Evolutionary conservation across 2,888 invertebrate genomes (phyloP).

Genomic region (Aphidoletes aphidimyza): DNA sequence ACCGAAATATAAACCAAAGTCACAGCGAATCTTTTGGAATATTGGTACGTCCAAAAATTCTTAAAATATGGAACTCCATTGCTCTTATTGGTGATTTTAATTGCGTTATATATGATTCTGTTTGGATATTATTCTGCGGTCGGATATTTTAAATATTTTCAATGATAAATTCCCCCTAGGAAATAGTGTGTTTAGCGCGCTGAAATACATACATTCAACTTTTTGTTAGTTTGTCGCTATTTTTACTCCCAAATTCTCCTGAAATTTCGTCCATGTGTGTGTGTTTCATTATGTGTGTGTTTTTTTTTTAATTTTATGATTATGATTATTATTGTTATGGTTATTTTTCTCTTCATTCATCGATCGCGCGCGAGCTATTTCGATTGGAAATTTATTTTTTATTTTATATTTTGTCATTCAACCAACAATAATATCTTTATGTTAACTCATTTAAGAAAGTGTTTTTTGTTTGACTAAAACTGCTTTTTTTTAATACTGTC

Average conservation of each 20-base stretch:
- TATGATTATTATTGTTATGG: neutral
- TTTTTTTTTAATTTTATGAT: too few species aligned
- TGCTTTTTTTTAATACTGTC: neutral
- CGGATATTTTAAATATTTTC: too few species aligned
- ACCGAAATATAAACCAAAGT: too few species aligned
- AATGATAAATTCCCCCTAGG: too few species aligned
- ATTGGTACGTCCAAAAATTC: too few species aligned
- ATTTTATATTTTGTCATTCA: constrained; percentile 32
- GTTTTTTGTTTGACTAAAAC: neutral
- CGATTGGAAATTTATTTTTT: neutral
- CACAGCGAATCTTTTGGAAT: too few species aligned
- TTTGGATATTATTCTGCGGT: too few species aligned
- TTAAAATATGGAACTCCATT: too few species aligned
- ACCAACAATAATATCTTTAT: constrained; percentile 10
- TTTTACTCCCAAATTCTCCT: constrained; percentile 39
- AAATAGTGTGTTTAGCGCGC: constrained; percentile 36
- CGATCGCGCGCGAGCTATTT: neutral
- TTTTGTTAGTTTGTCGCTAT: constrained; percentile 28
- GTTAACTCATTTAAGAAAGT: neutral
- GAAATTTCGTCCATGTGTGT: neutral
- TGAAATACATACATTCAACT: constrained; percentile 30
- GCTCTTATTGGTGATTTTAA: too few species aligned
- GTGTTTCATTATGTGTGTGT: constrained; percentile 26
- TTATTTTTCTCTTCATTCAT: neutral
- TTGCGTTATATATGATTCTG: too few species aligned